phyloP scores from a whole-genome alignment of 2,113 vertebrate genomes.

The Grus americana region DNA sequence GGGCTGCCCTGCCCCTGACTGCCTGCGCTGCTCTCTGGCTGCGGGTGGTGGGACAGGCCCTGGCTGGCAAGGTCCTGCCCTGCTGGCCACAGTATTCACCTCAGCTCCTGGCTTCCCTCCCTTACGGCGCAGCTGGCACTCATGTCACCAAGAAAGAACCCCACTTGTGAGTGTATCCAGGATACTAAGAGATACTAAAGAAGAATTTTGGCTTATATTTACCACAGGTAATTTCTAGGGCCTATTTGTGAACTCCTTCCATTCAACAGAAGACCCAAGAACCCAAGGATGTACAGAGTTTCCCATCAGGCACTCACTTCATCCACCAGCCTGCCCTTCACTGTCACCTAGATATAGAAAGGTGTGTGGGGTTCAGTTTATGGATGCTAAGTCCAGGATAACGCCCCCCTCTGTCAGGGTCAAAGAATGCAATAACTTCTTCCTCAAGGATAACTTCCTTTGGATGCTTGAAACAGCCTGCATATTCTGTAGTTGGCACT shows the following conservation, averaged over 20 bases:
- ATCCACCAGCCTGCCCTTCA: background rate
- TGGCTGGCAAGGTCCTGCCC: background rate
- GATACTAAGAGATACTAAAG: background rate
- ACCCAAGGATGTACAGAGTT: background rate
- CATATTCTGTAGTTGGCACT: background rate
- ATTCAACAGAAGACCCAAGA: background rate
- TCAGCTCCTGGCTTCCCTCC: background rate
- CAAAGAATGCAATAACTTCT: background rate
- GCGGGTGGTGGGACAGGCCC: background rate
- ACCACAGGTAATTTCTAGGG: background rate
- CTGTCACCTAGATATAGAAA: background rate
- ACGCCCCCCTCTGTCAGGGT: accelerated
- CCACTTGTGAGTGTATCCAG: background rate
- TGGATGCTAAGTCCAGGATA: background rate
- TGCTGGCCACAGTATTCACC: background rate
- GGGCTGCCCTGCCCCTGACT: background rate
- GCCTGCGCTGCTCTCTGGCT: background rate
- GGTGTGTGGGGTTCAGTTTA: background rate
- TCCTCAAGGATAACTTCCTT: background rate
- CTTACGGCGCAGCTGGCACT: background rate
- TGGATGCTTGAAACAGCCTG: background rate
- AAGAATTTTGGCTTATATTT: background rate
- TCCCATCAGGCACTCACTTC: background rate
- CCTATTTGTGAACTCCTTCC: background rate
- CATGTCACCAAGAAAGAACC: background rate